Evolutionary conservation across 2,888 invertebrate genomes (phyloP).

Genomic region (Phyllotreta striolata): DNA sequence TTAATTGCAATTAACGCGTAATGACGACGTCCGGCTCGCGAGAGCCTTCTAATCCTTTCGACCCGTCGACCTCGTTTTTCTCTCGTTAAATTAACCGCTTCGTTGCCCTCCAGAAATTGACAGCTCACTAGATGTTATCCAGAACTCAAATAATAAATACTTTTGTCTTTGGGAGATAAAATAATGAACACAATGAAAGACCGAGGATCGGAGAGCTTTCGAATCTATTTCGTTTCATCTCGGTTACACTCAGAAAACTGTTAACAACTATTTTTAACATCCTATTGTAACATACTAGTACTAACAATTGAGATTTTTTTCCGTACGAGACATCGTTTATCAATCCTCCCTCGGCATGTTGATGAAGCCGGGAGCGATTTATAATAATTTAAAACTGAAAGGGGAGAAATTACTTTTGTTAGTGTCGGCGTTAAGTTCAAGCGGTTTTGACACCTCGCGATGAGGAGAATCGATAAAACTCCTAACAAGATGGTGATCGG

Average conservation of each 20-base stretch:
- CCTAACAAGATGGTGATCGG: constrained; percentile 41
- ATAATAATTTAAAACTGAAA: too few relatives aligned
- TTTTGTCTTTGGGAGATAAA: constrained; percentile 44
- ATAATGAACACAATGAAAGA: constrained; percentile 44
- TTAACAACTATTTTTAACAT: background rate
- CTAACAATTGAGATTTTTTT: background rate
- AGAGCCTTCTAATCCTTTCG: constrained; percentile 6
- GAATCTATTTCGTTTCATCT: constrained; percentile 10
- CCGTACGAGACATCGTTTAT: too few relatives aligned
- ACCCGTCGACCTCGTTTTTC: constrained; percentile 36
- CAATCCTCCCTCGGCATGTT: too few relatives aligned
- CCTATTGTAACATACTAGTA: background rate
- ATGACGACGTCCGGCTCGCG: too few relatives aligned
- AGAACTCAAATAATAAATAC: constrained; percentile 38
- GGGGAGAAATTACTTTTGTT: background rate
- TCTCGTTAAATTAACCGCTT: constrained; percentile 37
- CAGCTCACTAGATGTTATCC: constrained; percentile 37
- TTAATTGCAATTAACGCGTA: too few relatives aligned
- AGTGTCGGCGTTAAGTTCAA: constrained; percentile 3
- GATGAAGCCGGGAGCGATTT: too few relatives aligned
- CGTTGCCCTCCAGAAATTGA: constrained; percentile 38
- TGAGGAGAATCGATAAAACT: constrained; percentile 40
- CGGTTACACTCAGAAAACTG: constrained; percentile 7
- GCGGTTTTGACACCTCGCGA: constrained; percentile 44
- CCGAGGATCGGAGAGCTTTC: constrained; percentile 39